Percentiles rank a stretch among this genome's conserved stretches.
These are phyloP conservation scores for Drosophila putrida DNA, from an alignment of 2,888 invertebrate species.

Conservation along the genomic window DNA sequence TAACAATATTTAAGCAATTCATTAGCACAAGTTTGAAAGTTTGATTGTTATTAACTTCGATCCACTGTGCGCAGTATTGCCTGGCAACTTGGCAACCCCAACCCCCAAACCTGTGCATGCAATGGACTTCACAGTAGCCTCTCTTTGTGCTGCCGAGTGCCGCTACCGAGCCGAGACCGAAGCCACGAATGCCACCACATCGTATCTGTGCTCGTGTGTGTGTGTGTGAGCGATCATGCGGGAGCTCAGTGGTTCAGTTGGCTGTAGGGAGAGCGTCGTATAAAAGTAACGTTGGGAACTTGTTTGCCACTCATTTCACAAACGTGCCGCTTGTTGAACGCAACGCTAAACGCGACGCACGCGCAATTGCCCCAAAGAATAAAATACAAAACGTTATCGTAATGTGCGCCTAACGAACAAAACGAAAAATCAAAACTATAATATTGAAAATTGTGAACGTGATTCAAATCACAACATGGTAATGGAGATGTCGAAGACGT, in stretches of 20 bases:
- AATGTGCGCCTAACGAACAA: constrained; percentile 60
- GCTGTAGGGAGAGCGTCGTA: constrained; percentile 70
- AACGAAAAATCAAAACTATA: constrained; percentile 18
- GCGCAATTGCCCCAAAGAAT: constrained; percentile 54
- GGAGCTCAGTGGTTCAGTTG: constrained; percentile 57
- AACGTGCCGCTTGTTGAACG: constrained; percentile 81
- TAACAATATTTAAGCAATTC: constrained; percentile 17
- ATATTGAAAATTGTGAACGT: constrained; percentile 28
- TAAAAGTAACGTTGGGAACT: constrained; percentile 84
- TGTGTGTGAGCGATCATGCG: constrained; percentile 67
- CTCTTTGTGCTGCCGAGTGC: constrained; percentile 74
- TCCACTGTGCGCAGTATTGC: constrained; percentile 56
- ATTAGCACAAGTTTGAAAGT: constrained; percentile 19
- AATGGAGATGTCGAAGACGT: constrained; percentile 92
- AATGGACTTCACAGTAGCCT: constrained; percentile 77
- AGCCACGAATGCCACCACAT: constrained; percentile 52
- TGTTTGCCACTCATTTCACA: constrained; percentile 85
- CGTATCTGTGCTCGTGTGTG: constrained; percentile 10
- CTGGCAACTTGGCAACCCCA: constrained; percentile 56
- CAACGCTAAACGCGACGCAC: constrained; percentile 66
- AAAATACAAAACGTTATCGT: constrained; percentile 27
- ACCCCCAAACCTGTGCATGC: constrained; percentile 55
- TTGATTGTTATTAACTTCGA: neutral
- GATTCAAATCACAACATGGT: constrained; percentile 77
- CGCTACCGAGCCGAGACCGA: constrained; percentile 70